Percentiles rank a stretch among this genome's conserved stretches.
These are phyloP conservation scores for Pelodiscus sinensis DNA, from an alignment of 2,113 vertebrate genomes.

Conservation along the genomic window DNA sequence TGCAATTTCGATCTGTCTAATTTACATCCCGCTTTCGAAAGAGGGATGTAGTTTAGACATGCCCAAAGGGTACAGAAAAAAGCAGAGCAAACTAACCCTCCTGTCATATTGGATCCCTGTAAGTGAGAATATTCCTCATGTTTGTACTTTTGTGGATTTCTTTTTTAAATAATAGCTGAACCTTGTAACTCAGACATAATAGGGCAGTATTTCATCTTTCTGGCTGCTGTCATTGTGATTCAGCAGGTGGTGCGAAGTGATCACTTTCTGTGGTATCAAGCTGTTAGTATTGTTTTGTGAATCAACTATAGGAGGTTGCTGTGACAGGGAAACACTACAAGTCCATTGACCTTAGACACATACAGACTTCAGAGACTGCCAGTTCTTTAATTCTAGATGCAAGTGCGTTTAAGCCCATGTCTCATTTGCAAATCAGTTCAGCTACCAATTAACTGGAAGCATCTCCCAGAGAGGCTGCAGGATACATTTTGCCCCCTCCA, in stretches of 20 bases:
- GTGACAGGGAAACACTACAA: not conserved
- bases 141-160: not conserved
- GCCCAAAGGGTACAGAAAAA: fast-evolving
- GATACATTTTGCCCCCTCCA: not conserved
- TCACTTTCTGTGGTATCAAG: not conserved
- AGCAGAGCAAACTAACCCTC: not conserved
- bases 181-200: not conserved
- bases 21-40: too few species aligned
- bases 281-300: not conserved
- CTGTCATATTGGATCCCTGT: not conserved
- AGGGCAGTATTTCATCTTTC: not conserved
- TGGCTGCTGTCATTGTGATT: not conserved
- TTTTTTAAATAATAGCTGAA: not conserved
- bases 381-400: not conserved
- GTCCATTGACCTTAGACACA: not conserved
- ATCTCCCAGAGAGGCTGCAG: not conserved
- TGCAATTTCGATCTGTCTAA: too few species aligned
- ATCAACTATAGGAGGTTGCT: not conserved
- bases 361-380: fast-evolving
- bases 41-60: too few species aligned
- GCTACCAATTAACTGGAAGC: not conserved
- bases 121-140: not conserved
- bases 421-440: not conserved
- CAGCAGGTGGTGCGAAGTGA: not conserved
- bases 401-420: not conserved